A percentile compares a stretch with the other conserved stretches of the same genome.
These are phyloP conservation scores for Drosophila kanekoi DNA, from an alignment of 2,888 invertebrate species.

Conservation along the genomic window DNA sequence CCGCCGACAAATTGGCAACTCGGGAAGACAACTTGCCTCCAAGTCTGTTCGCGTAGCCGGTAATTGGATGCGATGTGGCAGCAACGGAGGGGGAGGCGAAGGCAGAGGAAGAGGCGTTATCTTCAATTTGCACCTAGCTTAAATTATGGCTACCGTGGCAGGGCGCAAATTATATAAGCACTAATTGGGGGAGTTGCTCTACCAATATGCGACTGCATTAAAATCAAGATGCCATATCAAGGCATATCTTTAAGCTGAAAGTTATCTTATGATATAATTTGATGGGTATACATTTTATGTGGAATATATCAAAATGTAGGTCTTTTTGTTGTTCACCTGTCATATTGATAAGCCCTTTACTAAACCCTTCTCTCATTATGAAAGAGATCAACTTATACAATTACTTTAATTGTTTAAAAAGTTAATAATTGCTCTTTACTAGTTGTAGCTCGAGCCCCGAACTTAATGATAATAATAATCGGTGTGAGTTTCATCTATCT, in stretches of 20 bases:
- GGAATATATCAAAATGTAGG: no score
- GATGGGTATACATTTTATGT: no score
- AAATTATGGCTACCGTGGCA: background rate
- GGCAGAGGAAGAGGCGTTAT: background rate
- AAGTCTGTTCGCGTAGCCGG: background rate
- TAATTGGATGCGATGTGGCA: constrained; percentile 29
- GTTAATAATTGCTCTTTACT: no score
- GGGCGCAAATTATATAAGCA: constrained; percentile 36
- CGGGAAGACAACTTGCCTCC: constrained; percentile 13
- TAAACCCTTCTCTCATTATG: no score
- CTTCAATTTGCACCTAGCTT: constrained; percentile 20
- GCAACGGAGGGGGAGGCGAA: background rate
- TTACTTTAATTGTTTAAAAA: no score
- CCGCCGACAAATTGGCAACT: constrained; percentile 42
- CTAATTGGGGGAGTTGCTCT: constrained; percentile 24
- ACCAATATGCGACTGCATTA: background rate
- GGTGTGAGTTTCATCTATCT: no score
- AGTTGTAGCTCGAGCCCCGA: no score
- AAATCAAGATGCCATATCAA: background rate
- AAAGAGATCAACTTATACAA: no score
- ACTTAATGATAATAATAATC: no score
- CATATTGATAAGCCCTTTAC: no score
- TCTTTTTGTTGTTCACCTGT: no score
- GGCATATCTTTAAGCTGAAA: background rate
- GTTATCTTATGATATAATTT: no score